A percentile compares a stretch with the other conserved stretches of the same genome.
These are phyloP conservation scores for Loriculus beryllinus DNA, from an alignment of 2,797 vertebrate genomes.

Conservation along the genomic window DNA sequence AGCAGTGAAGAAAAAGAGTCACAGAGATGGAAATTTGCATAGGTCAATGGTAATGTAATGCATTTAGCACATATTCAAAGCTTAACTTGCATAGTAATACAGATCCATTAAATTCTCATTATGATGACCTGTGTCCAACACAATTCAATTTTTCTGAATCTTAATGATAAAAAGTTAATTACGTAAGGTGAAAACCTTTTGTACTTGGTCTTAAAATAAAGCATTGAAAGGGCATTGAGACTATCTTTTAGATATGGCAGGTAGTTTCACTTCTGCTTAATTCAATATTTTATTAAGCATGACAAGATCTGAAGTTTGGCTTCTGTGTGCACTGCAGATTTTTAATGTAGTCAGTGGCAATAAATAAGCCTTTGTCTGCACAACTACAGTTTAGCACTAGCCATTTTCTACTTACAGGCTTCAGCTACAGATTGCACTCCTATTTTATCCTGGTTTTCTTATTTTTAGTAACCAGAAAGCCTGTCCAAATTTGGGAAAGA, in stretches of 20 bases:
- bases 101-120: constrained; percentile 79
- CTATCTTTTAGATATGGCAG: constrained; percentile 52
- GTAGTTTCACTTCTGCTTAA: constrained; percentile 55
- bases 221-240: constrained; percentile 61
- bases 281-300: constrained; percentile 74
- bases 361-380: constrained; percentile 56
- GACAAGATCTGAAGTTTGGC: constrained; percentile 63
- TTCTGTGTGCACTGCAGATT: constrained; percentile 59
- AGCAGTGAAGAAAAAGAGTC: constrained; percentile 62
- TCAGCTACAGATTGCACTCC: background rate
- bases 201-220: constrained; percentile 70
- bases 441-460: background rate
- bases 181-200: constrained; percentile 76
- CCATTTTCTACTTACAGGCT: constrained; percentile 22
- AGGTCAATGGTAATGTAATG: constrained; percentile 76
- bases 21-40: constrained; percentile 76
- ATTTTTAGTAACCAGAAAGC: constrained; percentile 33
- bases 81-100: constrained; percentile 71
- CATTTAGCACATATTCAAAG: constrained; percentile 69
- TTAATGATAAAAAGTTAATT: constrained; percentile 81
- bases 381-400: background rate
- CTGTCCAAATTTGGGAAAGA: constrained; percentile 11
- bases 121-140: constrained; percentile 77
- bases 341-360: constrained; percentile 57
- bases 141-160: constrained; percentile 75